Evolutionary conservation across 2,888 invertebrate species (phyloP).

Genomic region (Aplocera efformata): DNA sequence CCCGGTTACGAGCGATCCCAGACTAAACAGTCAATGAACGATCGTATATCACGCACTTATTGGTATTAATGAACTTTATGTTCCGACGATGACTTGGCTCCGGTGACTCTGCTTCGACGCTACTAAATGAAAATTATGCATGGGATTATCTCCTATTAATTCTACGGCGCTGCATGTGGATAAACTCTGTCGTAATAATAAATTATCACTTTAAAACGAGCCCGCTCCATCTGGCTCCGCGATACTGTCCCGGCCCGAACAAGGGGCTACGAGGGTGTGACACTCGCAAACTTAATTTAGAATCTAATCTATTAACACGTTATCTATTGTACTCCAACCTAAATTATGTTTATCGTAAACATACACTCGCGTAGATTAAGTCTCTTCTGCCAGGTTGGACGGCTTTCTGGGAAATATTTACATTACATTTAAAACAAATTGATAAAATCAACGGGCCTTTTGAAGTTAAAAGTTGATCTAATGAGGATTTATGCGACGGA

Average conservation of each 20-base stretch:
- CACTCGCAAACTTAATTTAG: constrained; percentile 54
- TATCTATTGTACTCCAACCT: constrained; percentile 41
- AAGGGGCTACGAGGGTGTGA: constrained; percentile 53
- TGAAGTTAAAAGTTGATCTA: constrained; percentile 34
- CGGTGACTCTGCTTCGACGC: neutral
- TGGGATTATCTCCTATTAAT: constrained; percentile 45
- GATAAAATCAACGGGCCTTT: constrained; percentile 21
- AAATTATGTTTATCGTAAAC: constrained; percentile 35
- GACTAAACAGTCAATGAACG: constrained; percentile 22
- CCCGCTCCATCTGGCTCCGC: constrained; percentile 40
- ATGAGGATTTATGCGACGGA: constrained; percentile 43
- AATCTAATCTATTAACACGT: constrained; percentile 55
- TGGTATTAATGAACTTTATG: constrained; percentile 21
- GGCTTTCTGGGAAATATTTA: constrained; percentile 21
- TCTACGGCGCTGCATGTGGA: constrained; percentile 41
- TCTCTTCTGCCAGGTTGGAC: constrained; percentile 22
- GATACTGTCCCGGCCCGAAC: constrained; percentile 33
- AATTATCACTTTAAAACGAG: constrained; percentile 46
- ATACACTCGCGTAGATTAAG: constrained; percentile 26
- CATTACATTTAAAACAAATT: constrained; percentile 21
- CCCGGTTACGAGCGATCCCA: constrained; percentile 13
- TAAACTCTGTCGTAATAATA: constrained; percentile 40
- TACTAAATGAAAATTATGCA: constrained; percentile 33
- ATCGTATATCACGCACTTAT: constrained; percentile 19
- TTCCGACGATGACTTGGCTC: constrained; percentile 17